phyloP scores from a whole-genome alignment of 2,888 invertebrate species.

The Tenthredo notha region DNA sequence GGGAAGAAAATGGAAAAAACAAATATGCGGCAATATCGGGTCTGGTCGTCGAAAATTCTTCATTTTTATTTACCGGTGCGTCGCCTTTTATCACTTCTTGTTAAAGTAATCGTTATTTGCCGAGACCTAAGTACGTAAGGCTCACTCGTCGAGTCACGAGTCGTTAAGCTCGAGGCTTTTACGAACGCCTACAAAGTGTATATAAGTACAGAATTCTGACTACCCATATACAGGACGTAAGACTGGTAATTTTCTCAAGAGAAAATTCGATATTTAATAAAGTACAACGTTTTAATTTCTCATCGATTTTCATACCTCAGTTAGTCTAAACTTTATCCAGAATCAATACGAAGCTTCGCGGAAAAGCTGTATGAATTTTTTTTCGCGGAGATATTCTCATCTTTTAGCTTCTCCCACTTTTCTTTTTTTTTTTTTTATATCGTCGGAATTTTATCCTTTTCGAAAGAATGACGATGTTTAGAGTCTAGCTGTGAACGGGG shows the following conservation, averaged over 20 bases:
- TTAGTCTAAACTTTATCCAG: background rate
- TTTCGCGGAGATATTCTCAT: background rate
- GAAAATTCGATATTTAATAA: conserved; percentile 17
- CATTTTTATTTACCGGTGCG: conserved; percentile 14
- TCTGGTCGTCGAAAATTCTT: background rate
- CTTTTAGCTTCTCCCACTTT: background rate
- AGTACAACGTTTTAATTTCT: background rate
- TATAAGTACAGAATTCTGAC: background rate
- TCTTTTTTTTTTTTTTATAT: background rate
- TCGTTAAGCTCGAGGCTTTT: conserved; percentile 50
- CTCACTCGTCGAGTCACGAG: conserved; percentile 44
- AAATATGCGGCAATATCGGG: conserved; percentile 2
- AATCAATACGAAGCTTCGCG: background rate
- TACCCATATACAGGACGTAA: conserved; percentile 14
- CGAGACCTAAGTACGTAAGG: background rate
- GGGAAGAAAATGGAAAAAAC: background rate
- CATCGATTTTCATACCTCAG: background rate
- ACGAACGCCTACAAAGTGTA: conserved; percentile 40
- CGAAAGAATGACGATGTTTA: background rate
- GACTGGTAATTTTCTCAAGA: conserved; percentile 20
- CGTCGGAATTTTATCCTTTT: background rate
- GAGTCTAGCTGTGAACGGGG: background rate
- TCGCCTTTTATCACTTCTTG: conserved; percentile 40
- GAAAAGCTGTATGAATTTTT: too few species aligned
- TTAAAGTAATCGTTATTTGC: conserved; percentile 38